Evolutionary conservation across 2,888 invertebrate genomes (phyloP).

Genomic region (Amiota mariae): DNA sequence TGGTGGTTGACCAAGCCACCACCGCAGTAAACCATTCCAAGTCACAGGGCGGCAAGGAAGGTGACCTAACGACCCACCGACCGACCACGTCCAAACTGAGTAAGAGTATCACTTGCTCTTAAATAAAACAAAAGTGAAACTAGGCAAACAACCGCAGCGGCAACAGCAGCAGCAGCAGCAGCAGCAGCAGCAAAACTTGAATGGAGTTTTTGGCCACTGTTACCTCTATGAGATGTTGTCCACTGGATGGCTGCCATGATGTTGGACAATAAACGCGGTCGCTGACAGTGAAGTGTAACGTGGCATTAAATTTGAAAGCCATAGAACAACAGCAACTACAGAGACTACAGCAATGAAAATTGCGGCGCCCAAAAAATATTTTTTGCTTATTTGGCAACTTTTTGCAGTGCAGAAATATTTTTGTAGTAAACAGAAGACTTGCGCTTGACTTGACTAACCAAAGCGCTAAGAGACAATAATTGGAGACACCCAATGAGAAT

Average conservation of each 20-base stretch:
- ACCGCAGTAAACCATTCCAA: background rate
- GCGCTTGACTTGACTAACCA: constrained; percentile 8
- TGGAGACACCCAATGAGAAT: background rate
- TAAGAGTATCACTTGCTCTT: constrained; percentile 3
- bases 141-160: constrained; percentile 17
- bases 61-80: background rate
- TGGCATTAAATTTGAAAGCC: constrained; percentile 49
- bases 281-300: constrained; percentile 42
- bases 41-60: background rate
- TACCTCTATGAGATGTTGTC: background rate
- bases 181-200: too few relatives aligned
- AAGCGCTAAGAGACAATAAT: background rate
- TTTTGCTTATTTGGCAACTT: constrained; percentile 41
- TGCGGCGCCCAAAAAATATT: constrained; percentile 34
- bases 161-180: background rate
- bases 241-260: background rate
- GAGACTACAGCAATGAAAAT: background rate
- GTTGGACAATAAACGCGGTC: background rate
- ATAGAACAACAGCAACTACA: constrained; percentile 40
- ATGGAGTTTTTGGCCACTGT: background rate
- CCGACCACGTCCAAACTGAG: too few relatives aligned
- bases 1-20: constrained; percentile 12
- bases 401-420: constrained; percentile 3
- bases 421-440: background rate
- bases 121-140: constrained; percentile 4